These are phyloP conservation scores for Myopa testacea DNA, from an alignment of 2,888 invertebrate genomes.

Conservation along the genomic window DNA sequence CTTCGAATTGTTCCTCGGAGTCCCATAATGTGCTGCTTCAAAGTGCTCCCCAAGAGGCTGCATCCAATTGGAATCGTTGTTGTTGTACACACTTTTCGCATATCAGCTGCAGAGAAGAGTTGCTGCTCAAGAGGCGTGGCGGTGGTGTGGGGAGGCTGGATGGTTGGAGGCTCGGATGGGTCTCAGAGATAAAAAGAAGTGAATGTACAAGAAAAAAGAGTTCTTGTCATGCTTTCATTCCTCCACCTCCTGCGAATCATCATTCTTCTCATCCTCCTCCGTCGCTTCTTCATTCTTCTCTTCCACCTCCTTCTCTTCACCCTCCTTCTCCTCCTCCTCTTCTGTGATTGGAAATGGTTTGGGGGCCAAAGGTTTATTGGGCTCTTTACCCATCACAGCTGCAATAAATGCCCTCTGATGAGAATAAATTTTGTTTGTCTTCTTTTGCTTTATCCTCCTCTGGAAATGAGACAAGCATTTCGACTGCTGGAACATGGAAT, in stretches of 20 bases:
- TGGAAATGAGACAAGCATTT: not conserved
- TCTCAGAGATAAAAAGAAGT: slow-evolving; percentile 32
- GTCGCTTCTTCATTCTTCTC: too few relatives aligned
- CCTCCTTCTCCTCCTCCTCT: not conserved
- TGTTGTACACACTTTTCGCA: slow-evolving; percentile 52
- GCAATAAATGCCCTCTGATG: not conserved
- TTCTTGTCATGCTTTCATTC: not conserved
- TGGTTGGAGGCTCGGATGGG: not conserved
- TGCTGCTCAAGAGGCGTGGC: not conserved
- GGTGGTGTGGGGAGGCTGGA: not conserved
- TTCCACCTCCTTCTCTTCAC: too few relatives aligned
- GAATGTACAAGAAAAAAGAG: slow-evolving; percentile 36
- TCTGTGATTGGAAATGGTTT: too few relatives aligned
- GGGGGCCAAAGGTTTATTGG: too few relatives aligned
- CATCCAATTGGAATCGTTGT: slow-evolving; percentile 63
- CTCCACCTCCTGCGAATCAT: not conserved
- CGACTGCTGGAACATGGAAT: not conserved
- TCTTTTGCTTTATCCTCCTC: not conserved
- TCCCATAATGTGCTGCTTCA: slow-evolving; percentile 65
- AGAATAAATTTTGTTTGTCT: not conserved
- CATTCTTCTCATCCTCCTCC: not conserved
- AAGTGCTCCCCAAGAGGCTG: slow-evolving; percentile 65
- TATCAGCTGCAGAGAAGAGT: slow-evolving; percentile 31
- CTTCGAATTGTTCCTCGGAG: slow-evolving; percentile 68
- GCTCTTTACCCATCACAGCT: not conserved